Evolutionary conservation across 2,888 invertebrate species (phyloP).

Genomic region (Orthosia cruda): DNA sequence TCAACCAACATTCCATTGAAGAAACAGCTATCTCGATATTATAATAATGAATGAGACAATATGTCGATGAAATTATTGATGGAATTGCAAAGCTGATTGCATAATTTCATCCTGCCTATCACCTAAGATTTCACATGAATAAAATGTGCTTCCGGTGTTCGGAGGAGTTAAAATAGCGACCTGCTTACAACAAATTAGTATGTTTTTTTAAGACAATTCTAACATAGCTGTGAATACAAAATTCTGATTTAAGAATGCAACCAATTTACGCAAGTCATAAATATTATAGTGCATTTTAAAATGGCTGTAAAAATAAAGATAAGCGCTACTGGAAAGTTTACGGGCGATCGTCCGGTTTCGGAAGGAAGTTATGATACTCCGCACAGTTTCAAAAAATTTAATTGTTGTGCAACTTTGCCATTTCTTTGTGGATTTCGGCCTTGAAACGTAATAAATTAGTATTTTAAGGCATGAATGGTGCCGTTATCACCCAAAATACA

Average conservation of each 20-base stretch:
- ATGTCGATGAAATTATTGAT: too few relatives aligned
- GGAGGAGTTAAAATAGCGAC: neutral
- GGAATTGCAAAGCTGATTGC: neutral
- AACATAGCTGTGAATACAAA: neutral
- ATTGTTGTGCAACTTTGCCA: neutral
- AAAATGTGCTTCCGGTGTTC: neutral
- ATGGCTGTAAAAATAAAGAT: fast-evolving
- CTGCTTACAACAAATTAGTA: neutral
- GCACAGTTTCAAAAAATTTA: neutral
- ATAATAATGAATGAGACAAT: neutral
- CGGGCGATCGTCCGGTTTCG: neutral
- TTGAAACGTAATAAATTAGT: neutral
- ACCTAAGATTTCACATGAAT: neutral
- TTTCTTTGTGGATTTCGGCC: neutral
- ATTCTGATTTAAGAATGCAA: neutral
- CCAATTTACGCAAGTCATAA: neutral
- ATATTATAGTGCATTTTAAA: neutral
- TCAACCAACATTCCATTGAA: neutral
- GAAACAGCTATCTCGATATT: neutral
- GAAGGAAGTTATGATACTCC: neutral
- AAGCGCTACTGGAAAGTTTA: neutral
- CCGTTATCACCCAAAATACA: neutral
- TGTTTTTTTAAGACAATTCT: too few relatives aligned
- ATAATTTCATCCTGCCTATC: neutral
- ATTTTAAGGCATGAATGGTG: neutral